These are phyloP conservation scores for Zenarchopterus dispar DNA, from an alignment of 2,797 vertebrate species.

Conservation along the genomic window DNA sequence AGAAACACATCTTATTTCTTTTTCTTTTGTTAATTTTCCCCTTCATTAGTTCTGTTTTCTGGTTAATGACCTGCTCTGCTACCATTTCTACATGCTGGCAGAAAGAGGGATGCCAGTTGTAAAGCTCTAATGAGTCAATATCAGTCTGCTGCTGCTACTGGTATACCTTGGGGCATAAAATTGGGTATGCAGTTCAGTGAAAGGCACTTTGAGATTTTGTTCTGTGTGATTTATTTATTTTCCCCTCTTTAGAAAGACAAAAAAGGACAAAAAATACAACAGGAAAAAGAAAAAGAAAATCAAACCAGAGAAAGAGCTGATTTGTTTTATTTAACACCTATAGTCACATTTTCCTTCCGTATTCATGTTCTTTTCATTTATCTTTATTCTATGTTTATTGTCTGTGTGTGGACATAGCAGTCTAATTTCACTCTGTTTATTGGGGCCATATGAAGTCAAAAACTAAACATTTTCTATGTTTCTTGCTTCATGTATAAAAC, in stretches of 20 bases:
- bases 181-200: constrained; percentile 21
- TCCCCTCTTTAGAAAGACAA: too few relatives aligned
- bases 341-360: too few relatives aligned
- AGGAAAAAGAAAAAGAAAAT: not conserved
- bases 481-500: too few relatives aligned
- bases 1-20: constrained; percentile 53
- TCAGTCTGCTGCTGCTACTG: constrained; percentile 44
- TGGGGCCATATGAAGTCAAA: too few relatives aligned
- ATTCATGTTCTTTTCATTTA: too few relatives aligned
- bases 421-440: too few relatives aligned
- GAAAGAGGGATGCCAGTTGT: constrained; percentile 40
- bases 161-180: constrained; percentile 29
- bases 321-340: not conserved
- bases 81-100: constrained; percentile 60
- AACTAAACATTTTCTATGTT: too few relatives aligned
- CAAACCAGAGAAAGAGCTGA: constrained; percentile 3
- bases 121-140: constrained; percentile 63
- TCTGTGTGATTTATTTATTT: constrained; percentile 38
- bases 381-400: not conserved
- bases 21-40: constrained; percentile 74
- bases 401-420: too few relatives aligned
- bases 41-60: constrained; percentile 75
- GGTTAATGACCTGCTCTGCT: constrained; percentile 65
- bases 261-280: too few relatives aligned
- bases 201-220: constrained; percentile 31